Conservation (phyloP, 2,113 vertebrate genomes). For the Balaeniceps rex region DNA sequence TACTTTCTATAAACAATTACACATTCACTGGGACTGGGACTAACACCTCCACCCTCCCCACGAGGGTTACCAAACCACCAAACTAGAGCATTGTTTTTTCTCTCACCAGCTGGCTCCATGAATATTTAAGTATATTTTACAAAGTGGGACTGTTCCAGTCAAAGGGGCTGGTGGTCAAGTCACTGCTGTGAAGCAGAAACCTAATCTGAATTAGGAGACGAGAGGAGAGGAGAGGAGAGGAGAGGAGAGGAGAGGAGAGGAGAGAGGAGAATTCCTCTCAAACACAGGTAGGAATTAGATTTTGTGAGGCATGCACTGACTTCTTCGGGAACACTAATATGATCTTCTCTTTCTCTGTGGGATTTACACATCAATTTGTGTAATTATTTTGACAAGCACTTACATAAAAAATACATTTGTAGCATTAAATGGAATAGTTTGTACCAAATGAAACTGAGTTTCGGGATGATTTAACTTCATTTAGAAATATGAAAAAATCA, state of each 20-base stretch:
- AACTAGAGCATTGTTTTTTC: conserved; percentile 45
- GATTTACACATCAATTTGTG: not conserved
- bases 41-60: conserved; percentile 38
- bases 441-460: not conserved
- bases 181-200: not conserved
- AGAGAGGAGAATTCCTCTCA: not conserved
- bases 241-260: not conserved
- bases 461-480: not conserved
- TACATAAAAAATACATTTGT: not conserved
- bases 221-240: not conserved
- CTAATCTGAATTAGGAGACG: not conserved
- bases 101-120: conserved; percentile 28
- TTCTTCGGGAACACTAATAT: not conserved
- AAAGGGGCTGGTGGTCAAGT: not conserved
- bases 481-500: not conserved
- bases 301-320: not conserved
- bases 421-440: not conserved
- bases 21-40: conserved; percentile 1
- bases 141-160: conserved; percentile 38
- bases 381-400: not conserved
- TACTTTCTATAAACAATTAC: conserved; percentile 38
- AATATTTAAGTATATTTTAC: conserved; percentile 33
- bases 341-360: not conserved
- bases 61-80: conserved; percentile 2
- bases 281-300: not conserved